Evolutionary conservation across 1,140 invertebrate species (phyloP).

Genomic region (Caenorhabditis tropicalis): DNA sequence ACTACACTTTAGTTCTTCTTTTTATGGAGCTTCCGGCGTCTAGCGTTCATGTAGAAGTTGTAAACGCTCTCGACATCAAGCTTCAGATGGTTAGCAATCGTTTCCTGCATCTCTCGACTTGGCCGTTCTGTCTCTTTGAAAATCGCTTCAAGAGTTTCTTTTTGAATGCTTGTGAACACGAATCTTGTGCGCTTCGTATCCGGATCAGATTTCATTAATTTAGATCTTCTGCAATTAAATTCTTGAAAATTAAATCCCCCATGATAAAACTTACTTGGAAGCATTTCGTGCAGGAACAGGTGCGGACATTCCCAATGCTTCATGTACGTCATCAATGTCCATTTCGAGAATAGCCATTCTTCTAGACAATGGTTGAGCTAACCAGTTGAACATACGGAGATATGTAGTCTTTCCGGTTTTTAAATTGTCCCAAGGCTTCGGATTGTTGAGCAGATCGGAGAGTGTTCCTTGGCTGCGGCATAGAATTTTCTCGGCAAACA

Average conservation of each 20-base stretch:
- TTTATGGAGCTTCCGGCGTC: too few relatives aligned
- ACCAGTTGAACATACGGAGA: conserved; percentile 72
- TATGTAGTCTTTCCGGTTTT: conserved; percentile 72
- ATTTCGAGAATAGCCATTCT: conserved; percentile 69
- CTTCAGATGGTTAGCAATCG: conserved; percentile 93
- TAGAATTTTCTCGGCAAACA: conserved; percentile 72
- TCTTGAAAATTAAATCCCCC: too few relatives aligned
- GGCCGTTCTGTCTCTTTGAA: conserved; percentile 96
- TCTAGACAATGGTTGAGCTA: conserved; percentile 68
- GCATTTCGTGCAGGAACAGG: conserved; percentile 69
- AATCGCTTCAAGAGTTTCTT: conserved; percentile 83
- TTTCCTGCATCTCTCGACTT: conserved; percentile 99
- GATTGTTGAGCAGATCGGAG: conserved; percentile 71
- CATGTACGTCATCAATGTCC: conserved; percentile 52
- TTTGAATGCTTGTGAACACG: conserved; percentile 99
- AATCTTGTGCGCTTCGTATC: conserved; percentile 94
- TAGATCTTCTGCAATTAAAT: conserved; percentile 40
- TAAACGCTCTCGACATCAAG: conserved; percentile 96
- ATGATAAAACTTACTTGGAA: too few relatives aligned
- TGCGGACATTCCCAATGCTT: conserved; percentile 59
- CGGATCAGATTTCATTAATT: conserved; percentile 47
- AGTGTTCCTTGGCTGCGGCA: conserved; percentile 72
- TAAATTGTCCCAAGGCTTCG: conserved; percentile 72
- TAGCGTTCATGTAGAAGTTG: conserved; percentile 99
- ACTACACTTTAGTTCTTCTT: too few relatives aligned